Base-by-base conservation (phyloP, 1,140 invertebrate species). In the Acyrthosiphon pisum region DNA sequence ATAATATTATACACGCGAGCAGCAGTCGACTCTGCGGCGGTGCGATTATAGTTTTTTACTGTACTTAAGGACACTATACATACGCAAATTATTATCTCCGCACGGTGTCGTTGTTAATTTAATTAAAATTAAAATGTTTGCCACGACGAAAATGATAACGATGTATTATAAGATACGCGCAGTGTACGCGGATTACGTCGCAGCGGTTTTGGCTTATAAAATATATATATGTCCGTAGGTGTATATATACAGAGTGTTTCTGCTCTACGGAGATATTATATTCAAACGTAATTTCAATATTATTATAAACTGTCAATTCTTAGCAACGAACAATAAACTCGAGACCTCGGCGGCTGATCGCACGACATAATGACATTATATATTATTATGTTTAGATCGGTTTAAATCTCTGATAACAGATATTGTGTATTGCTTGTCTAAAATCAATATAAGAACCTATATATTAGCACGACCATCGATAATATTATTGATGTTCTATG, bases 51-150 rank as follows among this genome's bases (percentile, higher is more conserved):
- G 60, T 30, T 68, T n/a, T 41, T 68, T 68, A 68, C 60, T 68
- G 60, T 30, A 68, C 9, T 68, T 68, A n/a, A 76, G 6, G 60
- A n/a, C 60, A 76, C 60, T n/a, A 50, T 50, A 60, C 9, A n/a
- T 76, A n/a, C 30, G 30, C 11, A 76, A 76, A n/a, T 76, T 76
- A 68, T 68, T 68, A 76, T 76, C 60, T 76, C 60, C 6, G 6
- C 30, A 35, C 6, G 14, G 30, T n/a, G 30, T 68, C 60, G 60
- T n/a, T 76, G n/a, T 76, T 76, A 76, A 76, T 76, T 76, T 76
- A 76, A 76, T 76, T 76, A 76, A 76, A 76, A 76, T 76, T 76
- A n/a, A 68, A 76, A 76, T 76, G 60, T 76, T 76, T n/a, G 3
- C n/a, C 30, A 6, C 60, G n/a, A n/a, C 4, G 60, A 76, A 76